These are phyloP conservation scores for Malaclemys terrapin DNA, from an alignment of 2,113 vertebrate species.

Conservation along the genomic window DNA sequence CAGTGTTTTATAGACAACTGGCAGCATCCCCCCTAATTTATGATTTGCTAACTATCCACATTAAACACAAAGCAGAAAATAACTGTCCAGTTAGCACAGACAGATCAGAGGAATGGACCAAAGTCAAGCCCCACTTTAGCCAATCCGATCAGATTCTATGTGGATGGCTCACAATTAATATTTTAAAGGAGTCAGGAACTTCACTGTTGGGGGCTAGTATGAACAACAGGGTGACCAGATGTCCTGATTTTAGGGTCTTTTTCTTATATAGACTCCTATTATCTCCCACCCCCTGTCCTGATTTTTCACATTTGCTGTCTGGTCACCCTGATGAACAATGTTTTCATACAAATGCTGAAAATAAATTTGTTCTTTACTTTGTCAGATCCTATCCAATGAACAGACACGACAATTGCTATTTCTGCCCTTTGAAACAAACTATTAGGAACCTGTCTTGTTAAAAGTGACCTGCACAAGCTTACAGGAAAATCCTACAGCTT, in stretches of 20 bases:
- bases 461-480: constrained; percentile 55
- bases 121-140: constrained; percentile 63
- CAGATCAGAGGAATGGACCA: constrained; percentile 33
- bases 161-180: constrained; percentile 64
- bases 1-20: constrained; percentile 25
- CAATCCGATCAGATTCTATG: constrained; percentile 43
- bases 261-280: no score
- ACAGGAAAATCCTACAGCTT: constrained; percentile 16
- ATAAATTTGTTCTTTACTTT: constrained; percentile 54
- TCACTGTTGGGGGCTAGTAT: constrained; percentile 40
- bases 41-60: constrained; percentile 38
- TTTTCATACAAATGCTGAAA: constrained; percentile 43
- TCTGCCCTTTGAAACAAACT: constrained; percentile 63
- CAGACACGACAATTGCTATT: constrained; percentile 34
- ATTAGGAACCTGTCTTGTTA: constrained; percentile 50
- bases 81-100: constrained; percentile 13
- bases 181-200: constrained; percentile 17
- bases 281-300: no score
- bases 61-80: constrained; percentile 40
- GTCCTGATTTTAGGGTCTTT: no score
- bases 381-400: constrained; percentile 33
- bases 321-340: not conserved
- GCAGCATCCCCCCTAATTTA: constrained; percentile 39
- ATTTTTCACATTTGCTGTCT: no score
- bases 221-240: not conserved